Percentiles rank a stretch among this genome's conserved stretches.
Evolutionary conservation across 2,797 vertebrate genomes (phyloP).

Genomic region (Hapalemur alaotrensis): DNA sequence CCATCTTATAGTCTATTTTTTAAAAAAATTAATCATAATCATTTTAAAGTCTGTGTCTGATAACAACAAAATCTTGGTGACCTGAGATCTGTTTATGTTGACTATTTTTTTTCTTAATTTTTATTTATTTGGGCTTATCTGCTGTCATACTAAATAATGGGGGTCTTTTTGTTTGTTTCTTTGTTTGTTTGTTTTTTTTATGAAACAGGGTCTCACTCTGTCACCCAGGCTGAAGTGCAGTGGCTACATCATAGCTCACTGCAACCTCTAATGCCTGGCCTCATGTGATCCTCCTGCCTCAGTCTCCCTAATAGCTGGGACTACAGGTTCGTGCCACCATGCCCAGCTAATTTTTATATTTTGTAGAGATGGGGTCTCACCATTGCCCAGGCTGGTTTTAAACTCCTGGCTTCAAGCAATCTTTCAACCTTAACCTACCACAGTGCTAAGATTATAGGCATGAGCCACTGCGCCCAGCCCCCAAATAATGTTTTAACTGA

Average conservation of each 20-base stretch:
- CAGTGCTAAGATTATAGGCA: neutral
- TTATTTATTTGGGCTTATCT: neutral
- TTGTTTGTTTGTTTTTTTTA: too few species aligned
- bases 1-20: neutral
- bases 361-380: neutral
- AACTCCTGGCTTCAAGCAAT: neutral
- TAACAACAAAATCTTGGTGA: neutral
- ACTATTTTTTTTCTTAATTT: neutral
- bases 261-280: too few species aligned
- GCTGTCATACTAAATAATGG: neutral
- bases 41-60: neutral
- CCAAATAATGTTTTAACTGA: neutral
- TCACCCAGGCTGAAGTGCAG: too few species aligned
- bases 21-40: neutral
- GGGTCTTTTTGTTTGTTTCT: neutral
- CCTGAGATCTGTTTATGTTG: neutral
- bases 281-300: too few species aligned
- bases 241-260: too few species aligned
- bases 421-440: neutral
- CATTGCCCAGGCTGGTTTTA: neutral
- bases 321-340: too few species aligned
- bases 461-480: neutral
- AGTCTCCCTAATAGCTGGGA: too few species aligned
- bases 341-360: too few species aligned
- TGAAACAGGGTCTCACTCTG: neutral